Base-by-base conservation (phyloP, 1,140 invertebrate species). In the Drosophila malerkotliana region DNA sequence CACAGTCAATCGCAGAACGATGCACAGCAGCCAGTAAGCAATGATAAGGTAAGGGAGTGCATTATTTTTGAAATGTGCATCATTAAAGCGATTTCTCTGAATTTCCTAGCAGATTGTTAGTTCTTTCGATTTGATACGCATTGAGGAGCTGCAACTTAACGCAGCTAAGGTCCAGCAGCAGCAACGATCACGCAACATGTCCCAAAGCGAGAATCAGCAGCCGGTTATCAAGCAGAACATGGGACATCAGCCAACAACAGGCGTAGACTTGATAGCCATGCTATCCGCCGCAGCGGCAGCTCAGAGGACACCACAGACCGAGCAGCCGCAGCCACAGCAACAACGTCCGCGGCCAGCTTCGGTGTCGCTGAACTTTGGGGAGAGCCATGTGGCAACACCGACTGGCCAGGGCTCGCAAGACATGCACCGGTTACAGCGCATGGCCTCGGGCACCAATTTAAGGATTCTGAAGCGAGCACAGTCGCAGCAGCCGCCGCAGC, bases 61-160 rank as follows among this genome's bases (percentile, higher is more conserved):
- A 18, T 18, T 1, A 18, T 18, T 18, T 18, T 14, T 0, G 41
- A 4, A 47, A 12, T 6, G 3, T 18, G 6, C 6, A 2, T 5
- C 39, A 18, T 44, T 15, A 7, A 15, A 15, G 4, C 1, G 10
- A 9, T 9, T 18, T 15, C 8, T 1, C 5, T 8, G 10, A 3
- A 1, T 18, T 48, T 0, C 28, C 18, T 0, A 30, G n/a, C 68
- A 91, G 90, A 81, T 88, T 87, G 74, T 91, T 67, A 91, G 90
- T 73, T 91, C 90, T 44, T 91, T 91, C 60, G 90, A 91, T 82
- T 88, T 91, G 45, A 91, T 91, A 68, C 90, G 90, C 51, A 91
- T 85, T 62, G 90, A 91, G 47, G 90, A 90, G 63, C 90, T 91
- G 69, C 90, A 88, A 54, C 66, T 69, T 28, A 90, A 85, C 48